Evolutionary conservation across 2,888 invertebrate species (phyloP).

Genomic region (Zaprionus bogoriensis): DNA sequence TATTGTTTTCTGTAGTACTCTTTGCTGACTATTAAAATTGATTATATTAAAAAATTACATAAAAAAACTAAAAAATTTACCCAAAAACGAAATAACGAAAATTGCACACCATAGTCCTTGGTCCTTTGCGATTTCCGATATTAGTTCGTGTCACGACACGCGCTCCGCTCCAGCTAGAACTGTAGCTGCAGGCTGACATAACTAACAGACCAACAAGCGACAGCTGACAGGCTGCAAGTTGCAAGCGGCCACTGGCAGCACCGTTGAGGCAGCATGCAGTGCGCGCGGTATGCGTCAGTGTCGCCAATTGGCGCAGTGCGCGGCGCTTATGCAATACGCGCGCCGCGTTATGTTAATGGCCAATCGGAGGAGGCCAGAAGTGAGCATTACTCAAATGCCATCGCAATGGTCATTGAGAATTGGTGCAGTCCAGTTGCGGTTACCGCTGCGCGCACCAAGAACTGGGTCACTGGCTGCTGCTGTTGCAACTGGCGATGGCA

Average conservation of each 20-base stretch:
- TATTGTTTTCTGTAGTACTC: too few relatives aligned
- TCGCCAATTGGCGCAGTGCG: not conserved
- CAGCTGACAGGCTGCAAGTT: not conserved
- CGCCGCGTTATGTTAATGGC: slow-evolving; percentile 43
- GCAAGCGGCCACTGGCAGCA: too few relatives aligned
- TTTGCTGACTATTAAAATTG: too few relatives aligned
- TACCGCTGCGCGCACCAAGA: slow-evolving; percentile 16
- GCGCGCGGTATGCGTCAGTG: slow-evolving; percentile 26
- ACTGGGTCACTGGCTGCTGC: slow-evolving; percentile 37
- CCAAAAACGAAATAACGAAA: too few relatives aligned
- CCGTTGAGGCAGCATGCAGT: slow-evolving; percentile 40
- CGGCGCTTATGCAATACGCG: slow-evolving; percentile 32
- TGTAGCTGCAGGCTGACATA: slow-evolving; percentile 31
- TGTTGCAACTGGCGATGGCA: slow-evolving; percentile 17
- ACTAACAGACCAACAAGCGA: slow-evolving; percentile 1
- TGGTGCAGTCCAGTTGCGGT: slow-evolving; percentile 10
- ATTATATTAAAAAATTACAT: too few relatives aligned
- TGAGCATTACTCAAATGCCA: slow-evolving; percentile 18
- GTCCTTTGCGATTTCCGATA: too few relatives aligned
- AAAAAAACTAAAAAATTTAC: too few relatives aligned
- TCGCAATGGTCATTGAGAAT: slow-evolving; percentile 14
- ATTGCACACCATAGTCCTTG: too few relatives aligned
- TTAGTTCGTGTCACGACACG: not conserved
- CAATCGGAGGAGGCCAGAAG: slow-evolving; percentile 23
- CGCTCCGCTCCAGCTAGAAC: slow-evolving; percentile 18